Conservation (phyloP, 2,797 vertebrate species). For the Enteromius radiatus region DNA sequence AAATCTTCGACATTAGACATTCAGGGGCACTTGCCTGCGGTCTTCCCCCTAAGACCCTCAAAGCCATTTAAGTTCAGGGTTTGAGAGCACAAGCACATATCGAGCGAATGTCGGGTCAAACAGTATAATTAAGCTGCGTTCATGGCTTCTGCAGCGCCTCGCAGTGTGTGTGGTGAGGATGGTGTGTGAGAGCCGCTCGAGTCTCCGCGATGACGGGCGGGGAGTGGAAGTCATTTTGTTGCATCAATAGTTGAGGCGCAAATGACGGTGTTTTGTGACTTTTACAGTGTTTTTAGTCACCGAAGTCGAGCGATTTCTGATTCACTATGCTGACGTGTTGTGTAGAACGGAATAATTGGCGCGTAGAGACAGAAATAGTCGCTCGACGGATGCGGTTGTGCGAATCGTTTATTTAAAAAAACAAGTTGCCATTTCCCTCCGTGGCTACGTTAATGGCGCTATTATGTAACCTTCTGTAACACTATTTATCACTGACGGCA, state of each 20-base stretch:
- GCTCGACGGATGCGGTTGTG: neutral
- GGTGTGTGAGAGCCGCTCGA: slow-evolving; percentile 35
- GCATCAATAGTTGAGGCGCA: slow-evolving; percentile 44
- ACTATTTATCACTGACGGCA: neutral
- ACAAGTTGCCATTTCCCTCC: slow-evolving; percentile 51
- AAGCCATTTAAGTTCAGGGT: slow-evolving; percentile 18
- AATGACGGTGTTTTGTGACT: slow-evolving; percentile 31
- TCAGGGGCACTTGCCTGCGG: neutral
- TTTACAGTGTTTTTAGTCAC: neutral
- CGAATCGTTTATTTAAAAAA: slow-evolving; percentile 27
- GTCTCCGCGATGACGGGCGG: slow-evolving; percentile 51
- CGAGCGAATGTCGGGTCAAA: slow-evolving; percentile 32
- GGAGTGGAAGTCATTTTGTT: slow-evolving; percentile 69
- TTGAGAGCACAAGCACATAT: slow-evolving; percentile 6
- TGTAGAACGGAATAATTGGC: neutral
- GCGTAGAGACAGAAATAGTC: neutral
- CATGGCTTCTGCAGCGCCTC: slow-evolving; percentile 48
- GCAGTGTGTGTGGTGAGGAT: slow-evolving; percentile 43
- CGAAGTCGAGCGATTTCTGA: neutral
- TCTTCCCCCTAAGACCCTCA: slow-evolving; percentile 3
- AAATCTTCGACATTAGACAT: slow-evolving; percentile 58
- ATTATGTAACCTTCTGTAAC: slow-evolving; percentile 49
- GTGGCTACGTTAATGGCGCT: slow-evolving; percentile 40
- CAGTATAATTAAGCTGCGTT: slow-evolving; percentile 12
- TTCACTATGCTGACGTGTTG: neutral